phyloP scores from a whole-genome alignment of 2,888 invertebrate species.

The Andrena trimmerana region DNA sequence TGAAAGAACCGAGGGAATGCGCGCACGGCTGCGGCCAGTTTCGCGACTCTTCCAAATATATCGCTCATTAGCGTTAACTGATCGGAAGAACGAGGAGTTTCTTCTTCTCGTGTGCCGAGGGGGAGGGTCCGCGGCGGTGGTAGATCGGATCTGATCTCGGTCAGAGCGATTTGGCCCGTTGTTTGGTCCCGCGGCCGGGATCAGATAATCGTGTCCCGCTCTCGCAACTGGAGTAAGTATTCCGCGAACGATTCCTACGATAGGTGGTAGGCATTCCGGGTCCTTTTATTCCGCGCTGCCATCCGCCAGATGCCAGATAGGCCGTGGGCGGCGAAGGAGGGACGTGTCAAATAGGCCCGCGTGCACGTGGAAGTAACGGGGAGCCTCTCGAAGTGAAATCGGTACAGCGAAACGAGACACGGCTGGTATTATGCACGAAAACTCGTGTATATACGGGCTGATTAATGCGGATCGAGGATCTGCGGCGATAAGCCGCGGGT shows the following conservation, averaged over 20 bases:
- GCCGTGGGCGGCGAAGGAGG: neutral
- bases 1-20: constrained; percentile 25
- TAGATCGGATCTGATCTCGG: constrained; percentile 67
- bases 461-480: constrained; percentile 22
- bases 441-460: neutral
- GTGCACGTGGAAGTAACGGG: neutral
- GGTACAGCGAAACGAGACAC: constrained; percentile 7
- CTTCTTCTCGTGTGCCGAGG: constrained; percentile 55
- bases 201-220: constrained; percentile 60
- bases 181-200: constrained; percentile 63
- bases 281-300: constrained; percentile 19
- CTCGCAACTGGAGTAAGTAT: constrained; percentile 52
- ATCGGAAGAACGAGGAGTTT: constrained; percentile 70
- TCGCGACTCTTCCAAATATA: constrained; percentile 73
- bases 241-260: constrained; percentile 42
- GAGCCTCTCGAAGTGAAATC: constrained; percentile 31
- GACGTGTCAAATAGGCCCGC: constrained; percentile 35
- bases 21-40: constrained; percentile 44
- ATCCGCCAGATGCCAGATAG: constrained; percentile 39
- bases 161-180: constrained; percentile 65
- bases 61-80: constrained; percentile 79
- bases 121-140: constrained; percentile 13
- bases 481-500: neutral
- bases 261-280: constrained; percentile 33
- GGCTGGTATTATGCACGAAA: constrained; percentile 2